phyloP scores from a whole-genome alignment of 2,888 invertebrate species.

The Malachius bipustulatus region DNA sequence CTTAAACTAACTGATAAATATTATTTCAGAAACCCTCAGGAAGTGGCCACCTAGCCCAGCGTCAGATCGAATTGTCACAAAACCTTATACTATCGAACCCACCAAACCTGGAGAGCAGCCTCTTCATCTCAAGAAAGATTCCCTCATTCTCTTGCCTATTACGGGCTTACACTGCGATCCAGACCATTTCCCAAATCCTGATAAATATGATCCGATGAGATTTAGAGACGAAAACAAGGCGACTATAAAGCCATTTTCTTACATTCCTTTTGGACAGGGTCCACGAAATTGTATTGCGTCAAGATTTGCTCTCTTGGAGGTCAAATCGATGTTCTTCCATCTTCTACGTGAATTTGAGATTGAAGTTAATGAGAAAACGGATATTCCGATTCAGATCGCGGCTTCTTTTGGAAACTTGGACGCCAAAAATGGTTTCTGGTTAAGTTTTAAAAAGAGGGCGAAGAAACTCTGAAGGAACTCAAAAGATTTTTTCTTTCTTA shows the following conservation, averaged over 20 bases:
- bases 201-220: constrained; percentile 38
- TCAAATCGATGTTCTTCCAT: constrained; percentile 14
- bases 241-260: constrained; percentile 26
- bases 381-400: constrained; percentile 14
- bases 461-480: too few species aligned
- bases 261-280: constrained; percentile 33
- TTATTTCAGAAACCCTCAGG: constrained; percentile 33
- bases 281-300: constrained; percentile 31
- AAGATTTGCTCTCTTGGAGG: constrained; percentile 15
- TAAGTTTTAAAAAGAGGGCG: too few species aligned
- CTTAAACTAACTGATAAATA: too few species aligned
- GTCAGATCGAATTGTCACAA: constrained; percentile 40
- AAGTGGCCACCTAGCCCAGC: constrained; percentile 39
- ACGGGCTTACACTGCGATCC: constrained; percentile 36
- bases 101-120: constrained; percentile 15
- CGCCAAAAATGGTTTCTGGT: too few species aligned
- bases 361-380: constrained; percentile 12
- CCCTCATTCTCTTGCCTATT: constrained; percentile 30
- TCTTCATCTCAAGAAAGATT: constrained; percentile 23
- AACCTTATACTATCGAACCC: constrained; percentile 35
- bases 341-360: constrained; percentile 15
- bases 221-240: constrained; percentile 30
- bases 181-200: constrained; percentile 35
- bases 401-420: too few species aligned
- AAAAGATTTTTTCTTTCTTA: too few species aligned